Evolutionary conservation across 2,888 invertebrate genomes (phyloP).

Genomic region (Pollenia labialis): DNA sequence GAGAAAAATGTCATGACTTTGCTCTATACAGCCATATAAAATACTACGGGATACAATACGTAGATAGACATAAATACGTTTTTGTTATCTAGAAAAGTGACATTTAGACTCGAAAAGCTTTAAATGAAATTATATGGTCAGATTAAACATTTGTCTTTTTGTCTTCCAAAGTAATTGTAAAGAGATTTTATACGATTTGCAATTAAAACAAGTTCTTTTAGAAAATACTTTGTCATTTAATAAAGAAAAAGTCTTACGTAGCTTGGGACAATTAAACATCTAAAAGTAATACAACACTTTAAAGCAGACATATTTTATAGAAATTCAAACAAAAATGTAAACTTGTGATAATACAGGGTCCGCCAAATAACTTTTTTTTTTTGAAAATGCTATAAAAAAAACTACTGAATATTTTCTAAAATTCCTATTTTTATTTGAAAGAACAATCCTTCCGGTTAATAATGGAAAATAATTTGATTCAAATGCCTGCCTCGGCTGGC

Average conservation of each 20-base stretch:
- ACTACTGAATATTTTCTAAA: too few relatives aligned
- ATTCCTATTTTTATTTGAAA: too few relatives aligned
- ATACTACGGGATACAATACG: slow-evolving; percentile 8
- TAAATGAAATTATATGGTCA: slow-evolving; percentile 62
- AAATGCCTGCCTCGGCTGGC: too few relatives aligned
- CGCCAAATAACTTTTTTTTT: too few relatives aligned
- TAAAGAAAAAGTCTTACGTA: background rate
- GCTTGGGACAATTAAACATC: background rate
- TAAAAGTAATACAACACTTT: background rate
- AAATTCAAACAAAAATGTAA: too few relatives aligned
- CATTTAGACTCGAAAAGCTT: slow-evolving; percentile 57
- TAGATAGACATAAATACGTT: slow-evolving; percentile 53
- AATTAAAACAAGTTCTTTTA: slow-evolving; percentile 6
- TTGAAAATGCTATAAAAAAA: too few relatives aligned
- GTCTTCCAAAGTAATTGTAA: background rate
- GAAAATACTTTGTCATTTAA: slow-evolving; percentile 15
- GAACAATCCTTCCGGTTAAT: too few relatives aligned
- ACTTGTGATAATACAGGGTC: too few relatives aligned
- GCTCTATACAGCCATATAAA: slow-evolving; percentile 53
- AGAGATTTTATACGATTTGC: background rate
- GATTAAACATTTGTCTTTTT: slow-evolving; percentile 24
- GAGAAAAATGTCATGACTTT: slow-evolving; percentile 73
- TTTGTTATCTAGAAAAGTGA: slow-evolving; percentile 67
- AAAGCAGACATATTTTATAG: too few relatives aligned
- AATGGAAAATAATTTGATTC: too few relatives aligned